These are phyloP conservation scores for Bos taurus DNA, from an alignment of 2,113 vertebrate genomes.

Conservation along the genomic window DNA sequence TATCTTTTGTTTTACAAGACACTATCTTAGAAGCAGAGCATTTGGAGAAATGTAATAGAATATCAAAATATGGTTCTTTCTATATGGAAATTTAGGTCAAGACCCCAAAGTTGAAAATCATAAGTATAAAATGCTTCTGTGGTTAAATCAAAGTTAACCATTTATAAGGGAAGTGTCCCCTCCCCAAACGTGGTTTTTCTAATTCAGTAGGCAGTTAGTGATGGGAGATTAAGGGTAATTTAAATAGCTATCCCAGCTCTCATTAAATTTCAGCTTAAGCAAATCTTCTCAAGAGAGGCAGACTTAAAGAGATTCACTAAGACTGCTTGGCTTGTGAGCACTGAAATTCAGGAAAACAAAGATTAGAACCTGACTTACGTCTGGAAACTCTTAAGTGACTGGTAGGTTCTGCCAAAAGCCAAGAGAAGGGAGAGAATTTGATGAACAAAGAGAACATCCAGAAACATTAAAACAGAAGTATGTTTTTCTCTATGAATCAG, in stretches of 20 bases:
- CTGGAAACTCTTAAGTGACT: background rate
- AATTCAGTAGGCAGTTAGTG: background rate
- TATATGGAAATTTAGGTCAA: background rate
- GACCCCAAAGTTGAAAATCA: background rate
- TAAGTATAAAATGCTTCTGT: background rate
- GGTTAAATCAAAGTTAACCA: background rate
- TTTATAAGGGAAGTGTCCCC: background rate
- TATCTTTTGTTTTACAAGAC: background rate
- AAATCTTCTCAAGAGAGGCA: background rate
- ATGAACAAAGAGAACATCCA: background rate
- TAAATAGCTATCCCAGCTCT: background rate
- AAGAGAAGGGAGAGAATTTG: background rate
- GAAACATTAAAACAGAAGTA: background rate
- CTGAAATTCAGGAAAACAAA: background rate
- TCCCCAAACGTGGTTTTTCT: background rate
- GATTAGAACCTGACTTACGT: background rate
- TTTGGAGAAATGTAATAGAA: background rate
- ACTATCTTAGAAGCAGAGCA: background rate
- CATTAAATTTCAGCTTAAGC: background rate
- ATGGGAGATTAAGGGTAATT: background rate
- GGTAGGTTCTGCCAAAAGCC: background rate
- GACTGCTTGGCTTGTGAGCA: background rate
- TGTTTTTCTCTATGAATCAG: background rate
- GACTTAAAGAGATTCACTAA: background rate
- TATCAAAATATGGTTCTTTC: constrained; percentile 1